A percentile compares a stretch with the other conserved stretches of the same genome.
These are phyloP conservation scores for Arizona elegans DNA, from an alignment of 2,113 vertebrate species.

Conservation along the genomic window DNA sequence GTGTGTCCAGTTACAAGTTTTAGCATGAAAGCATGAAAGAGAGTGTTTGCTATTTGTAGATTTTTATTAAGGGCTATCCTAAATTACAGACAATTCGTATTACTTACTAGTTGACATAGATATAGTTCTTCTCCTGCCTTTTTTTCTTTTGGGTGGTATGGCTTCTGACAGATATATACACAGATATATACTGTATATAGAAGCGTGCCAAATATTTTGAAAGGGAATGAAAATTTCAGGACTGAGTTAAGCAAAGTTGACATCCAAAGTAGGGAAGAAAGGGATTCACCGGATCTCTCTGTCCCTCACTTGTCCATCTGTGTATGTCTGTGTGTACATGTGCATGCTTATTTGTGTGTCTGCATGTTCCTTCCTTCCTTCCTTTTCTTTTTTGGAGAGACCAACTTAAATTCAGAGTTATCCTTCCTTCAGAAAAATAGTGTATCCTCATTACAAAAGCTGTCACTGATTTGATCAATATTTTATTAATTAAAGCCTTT, in stretches of 20 bases:
- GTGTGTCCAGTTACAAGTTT: not conserved
- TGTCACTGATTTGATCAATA: not conserved
- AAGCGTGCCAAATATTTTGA: not conserved
- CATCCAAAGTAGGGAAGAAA: not conserved
- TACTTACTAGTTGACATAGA: not conserved
- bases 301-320: not conserved
- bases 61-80: not conserved
- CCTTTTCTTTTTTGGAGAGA: not conserved
- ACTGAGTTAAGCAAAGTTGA: not conserved
- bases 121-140: not conserved
- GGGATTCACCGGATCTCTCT: not conserved
- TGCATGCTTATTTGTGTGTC: not conserved
- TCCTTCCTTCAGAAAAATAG: not conserved
- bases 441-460: not conserved
- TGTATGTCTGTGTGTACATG: not conserved
- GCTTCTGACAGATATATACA: not conserved
- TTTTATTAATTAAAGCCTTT: not conserved
- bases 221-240: not conserved
- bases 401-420: not conserved
- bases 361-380: not conserved
- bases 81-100: not conserved
- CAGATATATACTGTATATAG: not conserved
- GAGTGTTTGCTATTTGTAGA: not conserved
- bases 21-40: not conserved
- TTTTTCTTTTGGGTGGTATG: not conserved